Base-by-base conservation (phyloP, 2,888 invertebrate species). In the Drosophila picticornis region DNA sequence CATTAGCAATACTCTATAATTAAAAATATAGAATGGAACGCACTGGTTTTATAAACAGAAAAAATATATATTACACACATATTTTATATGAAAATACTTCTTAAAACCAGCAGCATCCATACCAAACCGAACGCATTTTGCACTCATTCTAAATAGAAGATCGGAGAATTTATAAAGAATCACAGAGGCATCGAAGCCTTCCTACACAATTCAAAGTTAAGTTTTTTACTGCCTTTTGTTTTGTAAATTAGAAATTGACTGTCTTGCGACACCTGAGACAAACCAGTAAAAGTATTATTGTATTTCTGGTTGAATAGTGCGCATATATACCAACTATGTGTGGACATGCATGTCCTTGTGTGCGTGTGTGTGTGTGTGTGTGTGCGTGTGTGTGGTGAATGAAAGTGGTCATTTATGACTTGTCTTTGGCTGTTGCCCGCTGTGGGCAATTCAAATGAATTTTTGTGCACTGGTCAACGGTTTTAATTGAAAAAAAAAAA, bases 401-500 rank as follows among this genome's bases (percentile, higher is more conserved):
- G 53, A 27, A 52, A 56, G 60, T 66, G 80, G 56, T 78, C 84
- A 86, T 83, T 84, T 84, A 86, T 86, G 89, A 78, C 72, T 86
- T 83, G 86, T 78, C 76, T 81, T 83, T 81, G 78, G 53, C 65
- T 31, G 56, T 43, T 53, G 58, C 66, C 50, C 56, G 56, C 59
- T 69, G 77, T 56, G 58, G 80, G 78, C 83, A 73, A 83, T 84
- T 83, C 74, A 80, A 85, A 90, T 90, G 90, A 90, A 86, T 84
- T 88, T 88, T 71, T 83, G 80, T 61, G 66, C 83, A 59, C 72
- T 73, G 72, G 78, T 64, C 85, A 83, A 74, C 83, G 83, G 63
- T 88, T 86, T 86, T 86, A 86, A 86, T 86, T 86, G 85, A 88
- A 86, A 85, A 90, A 78, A 90, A 88, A 86, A 85, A 90, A 78